Evolutionary conservation across 2,888 invertebrate genomes (phyloP), one percentile per base, ranked within the genome.

Genomic region (Pasiphila rectangulata): DNA sequence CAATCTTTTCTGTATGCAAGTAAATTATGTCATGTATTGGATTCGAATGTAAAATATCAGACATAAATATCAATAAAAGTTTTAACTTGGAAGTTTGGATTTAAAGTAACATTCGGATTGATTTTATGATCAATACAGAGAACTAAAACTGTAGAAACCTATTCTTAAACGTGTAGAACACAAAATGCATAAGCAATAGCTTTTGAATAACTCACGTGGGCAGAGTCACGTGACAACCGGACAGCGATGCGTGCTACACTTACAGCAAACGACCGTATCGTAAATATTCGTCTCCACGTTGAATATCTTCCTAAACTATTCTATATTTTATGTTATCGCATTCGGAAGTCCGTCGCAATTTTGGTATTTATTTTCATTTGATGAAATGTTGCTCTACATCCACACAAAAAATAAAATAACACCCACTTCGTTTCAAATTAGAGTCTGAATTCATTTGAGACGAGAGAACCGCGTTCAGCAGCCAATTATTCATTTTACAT

Each of bases 201-300:
- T 72, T 83, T 80, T 80, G 81, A 77, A 79, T 76, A 76, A 67
- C 64, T 67, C 66, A 75, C 77, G 84, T 84, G 83, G 84, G 83
- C 60, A 69, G 76, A 70, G 66, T 74, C 79, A 77, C 79, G 73
- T 64, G 68, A 72, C 69, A 66, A 69, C 72, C 69, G 40, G 37
- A 30, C 66, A 34, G 34, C 45, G 48, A 56, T 53, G 69, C 69
- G 72, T 78, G 77, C 73, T 74, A 77, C 75, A 75, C 75, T 75
- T 72, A 69, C 75, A 72, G 57, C 64, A 63, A 59, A 63, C 64
- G 61, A 63, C 67, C 63, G 67, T 71, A 67, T 64, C 64, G 71
- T 58, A 76, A 79, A 73, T 79, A 77, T 75, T 73, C 75, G 73
- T 71, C 62, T 59, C 52, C 21, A 48, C 46, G 44, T 37, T 10